Conservation (phyloP, 2,797 vertebrate species). For the Hipposideros larvatus region DNA sequence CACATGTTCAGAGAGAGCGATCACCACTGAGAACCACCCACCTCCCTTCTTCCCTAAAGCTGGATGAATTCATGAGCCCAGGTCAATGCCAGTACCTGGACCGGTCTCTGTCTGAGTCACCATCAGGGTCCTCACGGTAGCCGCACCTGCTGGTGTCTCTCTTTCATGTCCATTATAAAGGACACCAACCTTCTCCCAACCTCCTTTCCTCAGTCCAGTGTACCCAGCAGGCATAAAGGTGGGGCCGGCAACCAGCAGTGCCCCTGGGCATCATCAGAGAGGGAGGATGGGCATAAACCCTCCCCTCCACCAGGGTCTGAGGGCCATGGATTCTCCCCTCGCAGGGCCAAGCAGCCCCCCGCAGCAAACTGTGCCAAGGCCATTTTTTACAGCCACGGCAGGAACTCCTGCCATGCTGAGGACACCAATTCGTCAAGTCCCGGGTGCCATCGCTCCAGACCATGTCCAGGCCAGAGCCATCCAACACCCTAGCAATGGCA, state of each 20-base stretch:
- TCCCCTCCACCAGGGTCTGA: not conserved
- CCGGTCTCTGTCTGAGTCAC: not conserved
- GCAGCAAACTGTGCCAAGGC: not conserved
- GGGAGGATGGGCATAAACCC: not conserved
- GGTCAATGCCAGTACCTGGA: not conserved
- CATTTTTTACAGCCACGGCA: not conserved
- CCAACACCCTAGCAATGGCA: constrained; percentile 16
- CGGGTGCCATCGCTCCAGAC: not conserved
- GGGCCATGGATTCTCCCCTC: not conserved
- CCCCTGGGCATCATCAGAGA: not conserved
- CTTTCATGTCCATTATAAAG: not conserved
- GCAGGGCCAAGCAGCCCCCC: not conserved
- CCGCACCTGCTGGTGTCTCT: not conserved
- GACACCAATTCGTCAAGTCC: not conserved
- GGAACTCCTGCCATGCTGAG: not conserved
- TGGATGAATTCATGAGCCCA: not conserved
- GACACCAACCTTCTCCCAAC: not conserved
- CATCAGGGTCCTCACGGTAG: not conserved
- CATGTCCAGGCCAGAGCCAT: constrained; percentile 47
- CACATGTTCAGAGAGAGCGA: not conserved
- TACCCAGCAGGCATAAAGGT: not conserved
- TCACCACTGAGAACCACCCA: not conserved
- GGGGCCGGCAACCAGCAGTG: not conserved
- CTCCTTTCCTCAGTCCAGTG: not conserved
- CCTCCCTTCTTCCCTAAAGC: not conserved